These are phyloP conservation scores for Calameuta idolon DNA, from an alignment of 2,888 invertebrate genomes.

Conservation along the genomic window DNA sequence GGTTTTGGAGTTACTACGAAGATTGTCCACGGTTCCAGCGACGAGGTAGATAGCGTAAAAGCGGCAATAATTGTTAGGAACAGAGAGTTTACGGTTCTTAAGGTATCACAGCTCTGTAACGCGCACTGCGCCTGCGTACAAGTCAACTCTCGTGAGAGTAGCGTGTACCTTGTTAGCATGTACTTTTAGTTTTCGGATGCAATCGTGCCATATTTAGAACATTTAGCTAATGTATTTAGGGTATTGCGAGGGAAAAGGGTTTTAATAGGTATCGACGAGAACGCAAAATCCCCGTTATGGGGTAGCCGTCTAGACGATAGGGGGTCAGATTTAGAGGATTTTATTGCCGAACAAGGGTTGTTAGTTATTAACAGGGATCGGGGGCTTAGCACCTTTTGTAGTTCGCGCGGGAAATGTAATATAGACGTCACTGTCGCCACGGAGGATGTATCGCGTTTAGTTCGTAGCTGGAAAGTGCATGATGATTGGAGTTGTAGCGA, in stretches of 20 bases:
- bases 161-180: slow-evolving; percentile 14
- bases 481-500: slow-evolving; percentile 15
- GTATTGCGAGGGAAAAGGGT: too few species aligned
- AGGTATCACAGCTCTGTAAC: too few species aligned
- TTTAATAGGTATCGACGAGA: too few species aligned
- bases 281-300: slow-evolving; percentile 21
- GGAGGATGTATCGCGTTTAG: rapidly evolving
- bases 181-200: slow-evolving; percentile 21
- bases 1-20: too few species aligned
- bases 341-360: slow-evolving; percentile 7
- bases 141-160: neutral
- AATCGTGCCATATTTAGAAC: slow-evolving; percentile 7
- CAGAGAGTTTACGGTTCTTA: too few species aligned
- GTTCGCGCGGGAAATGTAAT: too few species aligned
- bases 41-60: too few species aligned
- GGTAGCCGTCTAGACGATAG: neutral
- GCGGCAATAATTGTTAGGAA: too few species aligned
- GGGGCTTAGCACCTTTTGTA: too few species aligned
- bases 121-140: neutral
- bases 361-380: neutral
- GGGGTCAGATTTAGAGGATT: slow-evolving; percentile 14
- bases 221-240: too few species aligned
- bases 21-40: too few species aligned
- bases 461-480: slow-evolving; percentile 12
- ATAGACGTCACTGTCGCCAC: too few species aligned